Base-by-base conservation (phyloP, 2,888 invertebrate genomes). In the Epistrophella euchroma region DNA sequence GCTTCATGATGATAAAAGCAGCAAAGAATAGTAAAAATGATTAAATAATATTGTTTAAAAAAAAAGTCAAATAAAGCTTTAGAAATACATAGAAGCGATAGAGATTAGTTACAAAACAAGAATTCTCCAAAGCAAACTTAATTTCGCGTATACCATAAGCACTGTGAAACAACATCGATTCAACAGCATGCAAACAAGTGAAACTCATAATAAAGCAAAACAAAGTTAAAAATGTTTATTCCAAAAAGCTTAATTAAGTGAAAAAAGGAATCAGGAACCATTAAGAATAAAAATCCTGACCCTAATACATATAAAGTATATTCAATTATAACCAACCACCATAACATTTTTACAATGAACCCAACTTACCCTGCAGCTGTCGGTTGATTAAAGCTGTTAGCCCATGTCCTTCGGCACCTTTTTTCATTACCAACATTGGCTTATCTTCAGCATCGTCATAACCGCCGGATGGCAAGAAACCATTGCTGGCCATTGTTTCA, bases 401-500 rank as follows among this genome's bases (percentile, higher is more conserved):
- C 88, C 96, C 96, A 86, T 96, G 96, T 71, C 95, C 96, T 89
- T 96, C 96, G 62, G 89, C 90, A 88, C 90, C 91, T 91, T 96
- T 96, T 93, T 96, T 96, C 86, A 96, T 95, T 64, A 96, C 95
- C 89, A 96, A 93, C 95, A 95, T 95, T 19, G 96, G 95, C 89
- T 96, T 96, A 89, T 96, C 95, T 89, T 96, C 96, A 13, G 95
- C 94, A 89, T 96, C 96, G 87, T 95, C 95, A 91, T 95, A 95
- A 70, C 91, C 91, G 82, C 94, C 95, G 91, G 96, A 95, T 72
- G 96, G 95, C 88, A 95, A 92, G 91, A 96, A 96, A 70, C 95
- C 95, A 92, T 95, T 95, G 90, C 95, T 95, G 37, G 95, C 95
- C 95, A 96, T 96, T 71, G 96, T 96, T 93, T 96, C 96, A 93